Conservation (phyloP, 2,797 vertebrate genomes). For the Rhinichthys osculus region DNA sequence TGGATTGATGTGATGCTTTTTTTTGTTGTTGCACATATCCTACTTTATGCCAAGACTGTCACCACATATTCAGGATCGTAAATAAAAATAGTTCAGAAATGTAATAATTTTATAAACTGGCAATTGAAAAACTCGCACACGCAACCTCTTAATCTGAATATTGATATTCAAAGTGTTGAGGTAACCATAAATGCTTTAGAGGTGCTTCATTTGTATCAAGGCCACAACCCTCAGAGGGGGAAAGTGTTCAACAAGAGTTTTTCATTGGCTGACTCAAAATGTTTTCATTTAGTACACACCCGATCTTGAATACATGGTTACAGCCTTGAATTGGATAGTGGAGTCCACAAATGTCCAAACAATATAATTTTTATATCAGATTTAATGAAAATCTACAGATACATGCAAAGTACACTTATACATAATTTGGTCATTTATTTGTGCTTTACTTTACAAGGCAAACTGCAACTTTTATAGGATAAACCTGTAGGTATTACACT, state of each 20-base stretch:
- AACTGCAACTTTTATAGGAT: conserved; percentile 4
- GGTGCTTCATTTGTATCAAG: not conserved
- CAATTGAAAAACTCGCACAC: not conserved
- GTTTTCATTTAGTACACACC: not conserved
- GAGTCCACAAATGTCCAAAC: not conserved
- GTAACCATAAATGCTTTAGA: not conserved
- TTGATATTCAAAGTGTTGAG: not conserved
- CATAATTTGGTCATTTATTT: conserved; percentile 13
- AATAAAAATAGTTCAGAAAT: not conserved
- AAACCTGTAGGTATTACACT: not conserved
- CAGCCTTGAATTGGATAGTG: not conserved
- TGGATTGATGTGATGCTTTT: not conserved
- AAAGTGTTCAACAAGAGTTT: not conserved
- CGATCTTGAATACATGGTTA: not conserved
- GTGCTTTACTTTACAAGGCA: conserved; percentile 43
- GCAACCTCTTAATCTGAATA: not conserved
- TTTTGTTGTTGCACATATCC: not conserved
- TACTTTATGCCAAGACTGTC: not conserved
- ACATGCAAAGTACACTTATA: conserved; percentile 37
- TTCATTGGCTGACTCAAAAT: not conserved
- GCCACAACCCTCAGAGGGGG: not conserved
- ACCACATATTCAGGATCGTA: not conserved
- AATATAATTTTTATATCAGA: not conserved
- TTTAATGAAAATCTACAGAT: conserved; percentile 22
- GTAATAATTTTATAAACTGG: not conserved